phyloP scores from a whole-genome alignment of 2,888 invertebrate species.

The Megalurothrips usitatus region DNA sequence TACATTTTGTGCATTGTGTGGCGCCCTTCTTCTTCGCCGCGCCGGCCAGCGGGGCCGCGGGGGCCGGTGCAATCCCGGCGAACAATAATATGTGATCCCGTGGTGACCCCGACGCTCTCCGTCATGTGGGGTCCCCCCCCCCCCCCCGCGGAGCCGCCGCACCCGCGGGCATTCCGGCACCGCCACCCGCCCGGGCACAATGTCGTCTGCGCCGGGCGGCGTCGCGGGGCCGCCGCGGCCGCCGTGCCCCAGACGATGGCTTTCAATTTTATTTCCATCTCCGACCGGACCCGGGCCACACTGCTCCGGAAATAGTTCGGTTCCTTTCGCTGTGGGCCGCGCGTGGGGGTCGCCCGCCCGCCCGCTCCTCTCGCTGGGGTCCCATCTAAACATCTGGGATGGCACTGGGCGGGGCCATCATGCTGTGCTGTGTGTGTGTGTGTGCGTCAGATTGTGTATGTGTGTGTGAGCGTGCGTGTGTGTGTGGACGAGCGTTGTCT shows the following conservation, averaged over 20 bases:
- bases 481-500: too few species aligned
- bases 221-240: background rate
- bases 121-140: background rate
- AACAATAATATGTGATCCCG: conserved; percentile 21
- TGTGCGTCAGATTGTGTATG: too few species aligned
- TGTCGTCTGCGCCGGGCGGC: background rate
- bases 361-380: background rate
- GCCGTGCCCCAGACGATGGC: background rate
- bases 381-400: conserved; percentile 8
- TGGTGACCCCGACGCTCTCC: background rate
- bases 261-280: conserved; percentile 12
- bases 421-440: too few species aligned
- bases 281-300: background rate
- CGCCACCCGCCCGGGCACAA: background rate
- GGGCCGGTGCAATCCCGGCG: background rate
- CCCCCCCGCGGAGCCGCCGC: background rate
- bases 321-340: background rate
- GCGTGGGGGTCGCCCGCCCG: background rate
- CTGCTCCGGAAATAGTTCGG: conserved; percentile 8
- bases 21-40: background rate
- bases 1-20: conserved; percentile 16
- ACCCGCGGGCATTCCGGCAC: background rate
- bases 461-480: too few species aligned
- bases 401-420: background rate
- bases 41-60: background rate